Conservation (phyloP, 2,888 invertebrate species). For the Pyrrhia umbra region DNA sequence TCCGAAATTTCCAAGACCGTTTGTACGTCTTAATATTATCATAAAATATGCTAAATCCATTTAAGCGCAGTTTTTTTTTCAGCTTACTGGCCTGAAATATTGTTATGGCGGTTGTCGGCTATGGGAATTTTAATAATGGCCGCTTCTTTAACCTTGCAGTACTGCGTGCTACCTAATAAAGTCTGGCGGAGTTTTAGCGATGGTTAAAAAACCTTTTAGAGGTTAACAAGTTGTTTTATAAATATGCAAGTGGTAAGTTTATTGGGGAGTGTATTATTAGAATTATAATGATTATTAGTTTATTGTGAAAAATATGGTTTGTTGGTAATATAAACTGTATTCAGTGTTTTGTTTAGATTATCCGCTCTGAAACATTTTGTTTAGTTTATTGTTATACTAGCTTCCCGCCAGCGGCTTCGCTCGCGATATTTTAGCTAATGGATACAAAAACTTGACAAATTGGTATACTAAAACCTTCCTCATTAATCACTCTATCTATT, state of each 20-base stretch:
- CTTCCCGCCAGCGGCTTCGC: too few species aligned
- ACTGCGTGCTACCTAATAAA: constrained; percentile 71
- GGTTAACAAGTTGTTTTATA: constrained; percentile 64
- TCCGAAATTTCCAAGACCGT: constrained; percentile 68
- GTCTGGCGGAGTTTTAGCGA: constrained; percentile 58
- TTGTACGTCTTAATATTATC: constrained; percentile 76
- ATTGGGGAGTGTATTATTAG: constrained; percentile 27
- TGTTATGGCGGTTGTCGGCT: constrained; percentile 76
- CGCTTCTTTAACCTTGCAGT: constrained; percentile 60
- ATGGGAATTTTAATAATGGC: constrained; percentile 77
- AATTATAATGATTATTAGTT: constrained; percentile 23
- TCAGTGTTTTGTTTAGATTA: too few species aligned
- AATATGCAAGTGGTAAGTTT: constrained; percentile 52
- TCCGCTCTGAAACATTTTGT: too few species aligned
- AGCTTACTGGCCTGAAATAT: constrained; percentile 80
- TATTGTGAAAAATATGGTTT: constrained; percentile 15
- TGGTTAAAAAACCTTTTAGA: constrained; percentile 56
- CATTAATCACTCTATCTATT: too few species aligned
- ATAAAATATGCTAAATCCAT: constrained; percentile 83
- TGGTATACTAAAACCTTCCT: too few species aligned
- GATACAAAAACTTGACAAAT: too few species aligned
- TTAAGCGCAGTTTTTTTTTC: constrained; percentile 81
- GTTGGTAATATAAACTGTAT: background rate
- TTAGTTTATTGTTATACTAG: too few species aligned
- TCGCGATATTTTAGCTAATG: too few species aligned